Evolutionary conservation across 2,888 invertebrate genomes (phyloP).

Genomic region (Nemotelus nigrinus): DNA sequence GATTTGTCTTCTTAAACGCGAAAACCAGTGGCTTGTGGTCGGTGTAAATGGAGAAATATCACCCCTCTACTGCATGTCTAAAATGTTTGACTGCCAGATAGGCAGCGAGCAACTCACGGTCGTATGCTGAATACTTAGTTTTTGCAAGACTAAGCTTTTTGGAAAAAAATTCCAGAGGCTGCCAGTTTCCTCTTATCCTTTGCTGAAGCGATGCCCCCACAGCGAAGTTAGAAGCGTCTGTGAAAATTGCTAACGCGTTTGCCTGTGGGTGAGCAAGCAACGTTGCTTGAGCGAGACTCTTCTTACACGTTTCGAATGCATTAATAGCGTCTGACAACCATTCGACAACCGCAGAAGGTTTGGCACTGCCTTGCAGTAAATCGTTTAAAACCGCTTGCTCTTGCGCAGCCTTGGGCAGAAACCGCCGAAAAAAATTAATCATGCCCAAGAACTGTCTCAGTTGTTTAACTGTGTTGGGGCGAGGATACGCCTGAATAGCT

Average conservation of each 20-base stretch:
- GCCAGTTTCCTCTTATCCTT: slow-evolving; percentile 26
- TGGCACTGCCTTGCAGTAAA: not conserved
- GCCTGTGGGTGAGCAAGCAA: slow-evolving; percentile 57
- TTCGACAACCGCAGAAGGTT: not conserved
- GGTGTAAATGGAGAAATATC: too few species aligned
- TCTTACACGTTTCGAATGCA: slow-evolving; percentile 21
- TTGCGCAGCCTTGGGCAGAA: slow-evolving; percentile 26
- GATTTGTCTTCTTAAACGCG: too few species aligned
- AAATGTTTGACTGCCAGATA: too few species aligned
- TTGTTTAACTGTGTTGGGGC: slow-evolving; percentile 29
- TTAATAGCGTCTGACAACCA: not conserved
- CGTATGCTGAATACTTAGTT: too few species aligned
- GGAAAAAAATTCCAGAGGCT: too few species aligned
- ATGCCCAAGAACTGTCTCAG: slow-evolving; percentile 35
- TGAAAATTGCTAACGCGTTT: slow-evolving; percentile 52
- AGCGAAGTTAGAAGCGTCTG: slow-evolving; percentile 59
- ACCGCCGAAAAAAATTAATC: slow-evolving; percentile 39
- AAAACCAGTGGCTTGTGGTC: too few species aligned
- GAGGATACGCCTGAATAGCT: slow-evolving; percentile 24
- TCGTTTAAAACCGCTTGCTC: slow-evolving; percentile 24
- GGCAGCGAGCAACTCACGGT: too few species aligned
- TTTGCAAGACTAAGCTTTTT: too few species aligned
- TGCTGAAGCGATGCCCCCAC: slow-evolving; percentile 61
- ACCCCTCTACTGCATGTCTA: too few species aligned
- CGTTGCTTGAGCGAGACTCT: slow-evolving; percentile 52